Base-by-base conservation (phyloP, 2,797 vertebrate species). In the Arrhamphus sclerolepis region DNA sequence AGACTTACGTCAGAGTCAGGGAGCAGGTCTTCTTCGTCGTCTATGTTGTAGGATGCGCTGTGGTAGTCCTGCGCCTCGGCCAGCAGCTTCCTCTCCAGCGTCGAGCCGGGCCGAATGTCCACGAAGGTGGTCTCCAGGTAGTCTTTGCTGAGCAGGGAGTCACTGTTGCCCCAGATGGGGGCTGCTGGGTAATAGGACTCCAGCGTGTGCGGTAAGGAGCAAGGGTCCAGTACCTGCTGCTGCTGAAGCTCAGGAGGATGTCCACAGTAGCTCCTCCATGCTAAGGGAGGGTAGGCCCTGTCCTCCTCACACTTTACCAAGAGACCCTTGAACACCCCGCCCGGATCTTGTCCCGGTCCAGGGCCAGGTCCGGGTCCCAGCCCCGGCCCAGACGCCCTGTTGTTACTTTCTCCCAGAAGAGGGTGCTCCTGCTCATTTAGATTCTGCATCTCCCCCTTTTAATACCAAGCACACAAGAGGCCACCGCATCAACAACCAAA, bases 111-210 rank as follows among this genome's bases (percentile, higher is more conserved):
- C 5, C 81, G 79, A 20, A 92, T 81, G 75, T 94, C 94, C 71
- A 94, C 93, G 46, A 95, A 95, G 2, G 93, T 93, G 16, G 94
- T 95, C 89, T 94, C 94, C 67, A 93, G 84, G 72, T 94, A 94
- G 75, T 94, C 94, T 72, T 92, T 94, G 75, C 75, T 91, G 58
- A 91, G 90, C 65, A 90, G 78, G 18, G 93, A 80, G 54, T 94
- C 91, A 0, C 78, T 39, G 21, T 89, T 71, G 29, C 86, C 88
- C 93, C 92, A 93, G 54, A 94, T 79, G 29, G 91, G 79, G 13
- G 86, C 84, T 0, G 90, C 72, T 2, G 93, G 88, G 63, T 90
- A 89, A 67, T 89, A 78, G 6, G 83, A 80, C 50, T 94, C 93
- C 46, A 93, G 66, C 0, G 92, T 93, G 75, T 77, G 87, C 2